Percentiles rank a stretch among this genome's conserved stretches.
Evolutionary conservation across 2,888 invertebrate genomes (phyloP).

Genomic region (Anarsia innoxiella): DNA sequence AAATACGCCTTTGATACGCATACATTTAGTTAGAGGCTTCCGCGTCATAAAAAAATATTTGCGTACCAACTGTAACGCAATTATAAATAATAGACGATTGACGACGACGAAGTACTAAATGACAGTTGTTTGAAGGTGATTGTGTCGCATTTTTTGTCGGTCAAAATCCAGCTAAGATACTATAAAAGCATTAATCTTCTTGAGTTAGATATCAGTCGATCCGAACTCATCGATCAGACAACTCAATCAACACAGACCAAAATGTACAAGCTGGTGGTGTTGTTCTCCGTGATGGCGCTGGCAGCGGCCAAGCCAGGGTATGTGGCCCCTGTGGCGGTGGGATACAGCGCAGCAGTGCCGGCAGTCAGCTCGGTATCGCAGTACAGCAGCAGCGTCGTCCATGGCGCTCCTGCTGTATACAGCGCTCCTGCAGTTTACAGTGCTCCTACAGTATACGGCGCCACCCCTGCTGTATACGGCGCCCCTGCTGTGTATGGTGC

Average conservation of each 20-base stretch:
- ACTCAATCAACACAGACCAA: slow-evolving; percentile 54
- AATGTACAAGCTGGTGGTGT: slow-evolving; percentile 77
- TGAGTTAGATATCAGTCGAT: slow-evolving; percentile 54
- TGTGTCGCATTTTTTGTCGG: slow-evolving; percentile 48
- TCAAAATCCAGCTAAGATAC: slow-evolving; percentile 16
- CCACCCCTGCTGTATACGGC: slow-evolving; percentile 21
- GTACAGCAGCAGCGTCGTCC: slow-evolving; percentile 39
- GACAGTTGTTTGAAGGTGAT: slow-evolving; percentile 47
- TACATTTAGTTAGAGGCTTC: slow-evolving; percentile 36
- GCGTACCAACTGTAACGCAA: slow-evolving; percentile 18
- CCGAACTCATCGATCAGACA: slow-evolving; percentile 41
- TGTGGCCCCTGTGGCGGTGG: slow-evolving; percentile 39
- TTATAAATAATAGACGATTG: slow-evolving; percentile 10
- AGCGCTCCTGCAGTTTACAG: slow-evolving; percentile 29
- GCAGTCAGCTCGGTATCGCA: slow-evolving; percentile 36
- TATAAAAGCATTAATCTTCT: slow-evolving; percentile 53
- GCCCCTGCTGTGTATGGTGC: slow-evolving; percentile 27
- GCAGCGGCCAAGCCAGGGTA: slow-evolving; percentile 69
- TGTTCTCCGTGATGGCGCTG: slow-evolving; percentile 76
- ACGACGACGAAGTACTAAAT: slow-evolving; percentile 10
- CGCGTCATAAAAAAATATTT: slow-evolving; percentile 29
- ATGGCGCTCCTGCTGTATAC: slow-evolving; percentile 30
- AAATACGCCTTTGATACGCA: too few relatives aligned
- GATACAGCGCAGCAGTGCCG: slow-evolving; percentile 37
- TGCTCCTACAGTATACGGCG: slow-evolving; percentile 13